Evolutionary conservation across 2,113 vertebrate genomes (phyloP).

Genomic region (Amphilophus citrinellus): DNA sequence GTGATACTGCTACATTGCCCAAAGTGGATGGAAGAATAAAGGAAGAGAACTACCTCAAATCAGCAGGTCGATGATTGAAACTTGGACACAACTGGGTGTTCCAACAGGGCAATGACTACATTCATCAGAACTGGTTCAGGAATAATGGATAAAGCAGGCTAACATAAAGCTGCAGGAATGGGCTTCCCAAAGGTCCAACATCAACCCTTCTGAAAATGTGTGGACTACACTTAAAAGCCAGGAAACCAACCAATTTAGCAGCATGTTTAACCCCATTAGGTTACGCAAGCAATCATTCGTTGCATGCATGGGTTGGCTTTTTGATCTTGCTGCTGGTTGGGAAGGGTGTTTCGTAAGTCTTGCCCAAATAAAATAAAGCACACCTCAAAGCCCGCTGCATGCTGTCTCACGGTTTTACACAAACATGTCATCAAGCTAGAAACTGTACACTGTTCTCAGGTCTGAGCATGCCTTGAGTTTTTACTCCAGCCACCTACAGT

Average conservation of each 20-base stretch:
- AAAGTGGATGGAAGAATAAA: too few species aligned
- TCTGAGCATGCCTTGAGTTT: neutral
- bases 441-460: neutral
- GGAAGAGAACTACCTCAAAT: neutral
- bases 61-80: neutral
- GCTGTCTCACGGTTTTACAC: neutral
- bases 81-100: neutral
- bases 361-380: neutral
- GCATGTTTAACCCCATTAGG: neutral
- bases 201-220: accelerated
- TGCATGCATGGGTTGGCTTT: neutral
- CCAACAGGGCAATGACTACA: neutral
- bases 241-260: neutral
- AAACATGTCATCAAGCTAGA: neutral
- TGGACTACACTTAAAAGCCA: neutral
- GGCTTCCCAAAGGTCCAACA: accelerated
- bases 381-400: neutral
- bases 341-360: accelerated
- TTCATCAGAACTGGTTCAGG: neutral
- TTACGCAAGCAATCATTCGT: neutral
- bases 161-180: neutral
- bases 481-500: neutral
- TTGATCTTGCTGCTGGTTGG: neutral
- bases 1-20: too few species aligned
- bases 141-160: neutral